Percentiles rank a stretch among this genome's conserved stretches.
These are phyloP conservation scores for Microplitis demolitor DNA, from an alignment of 1,140 invertebrate genomes.

Conservation along the genomic window DNA sequence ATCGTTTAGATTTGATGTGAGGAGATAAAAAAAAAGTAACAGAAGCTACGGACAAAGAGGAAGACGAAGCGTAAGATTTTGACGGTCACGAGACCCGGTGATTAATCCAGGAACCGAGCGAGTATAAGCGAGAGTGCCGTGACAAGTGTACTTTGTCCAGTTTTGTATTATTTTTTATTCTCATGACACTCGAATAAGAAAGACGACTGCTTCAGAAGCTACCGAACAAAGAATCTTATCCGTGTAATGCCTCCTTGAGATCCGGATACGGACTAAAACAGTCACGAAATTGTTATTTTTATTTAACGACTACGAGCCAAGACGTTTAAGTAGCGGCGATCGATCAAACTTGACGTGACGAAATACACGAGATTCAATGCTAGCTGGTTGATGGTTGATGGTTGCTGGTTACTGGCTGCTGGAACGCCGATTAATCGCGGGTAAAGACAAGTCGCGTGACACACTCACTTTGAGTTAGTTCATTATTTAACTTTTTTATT, in stretches of 20 bases:
- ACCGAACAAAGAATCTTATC: too few relatives aligned
- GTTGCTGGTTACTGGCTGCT: too few relatives aligned
- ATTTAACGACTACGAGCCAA: not conserved
- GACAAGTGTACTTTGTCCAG: slow-evolving; percentile 57
- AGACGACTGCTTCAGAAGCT: not conserved
- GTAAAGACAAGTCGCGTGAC: too few relatives aligned
- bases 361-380: not conserved
- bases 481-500: too few relatives aligned
- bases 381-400: not conserved
- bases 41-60: slow-evolving; percentile 26
- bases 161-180: slow-evolving; percentile 45
- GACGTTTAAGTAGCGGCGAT: not conserved
- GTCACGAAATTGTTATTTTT: not conserved
- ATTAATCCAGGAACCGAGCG: slow-evolving; percentile 44
- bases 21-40: slow-evolving; percentile 3
- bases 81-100: slow-evolving; percentile 37
- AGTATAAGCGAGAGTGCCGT: slow-evolving; percentile 40
- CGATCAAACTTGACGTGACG: not conserved
- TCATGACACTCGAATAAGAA: not conserved
- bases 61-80: slow-evolving; percentile 46
- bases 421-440: too few relatives aligned
- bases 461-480: too few relatives aligned
- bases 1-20: not conserved
- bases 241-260: too few relatives aligned
- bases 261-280: not conserved